Evolutionary conservation across 2,113 vertebrate genomes (phyloP).

Genomic region (Ictidomys tridecemlineatus): DNA sequence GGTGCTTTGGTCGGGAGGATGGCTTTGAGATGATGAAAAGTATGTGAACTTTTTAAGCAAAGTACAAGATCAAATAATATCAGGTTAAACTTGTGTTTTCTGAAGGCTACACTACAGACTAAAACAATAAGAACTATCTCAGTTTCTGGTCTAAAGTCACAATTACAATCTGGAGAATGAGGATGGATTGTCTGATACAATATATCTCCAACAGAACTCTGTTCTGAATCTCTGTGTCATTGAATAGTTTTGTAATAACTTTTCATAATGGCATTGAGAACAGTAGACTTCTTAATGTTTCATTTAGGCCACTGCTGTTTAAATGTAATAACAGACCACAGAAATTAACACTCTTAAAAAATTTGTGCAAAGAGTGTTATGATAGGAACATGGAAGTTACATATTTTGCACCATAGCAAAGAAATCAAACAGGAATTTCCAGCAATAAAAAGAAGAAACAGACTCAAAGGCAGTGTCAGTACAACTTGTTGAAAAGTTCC

Average conservation of each 20-base stretch:
- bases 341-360: constrained; percentile 28
- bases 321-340: neutral
- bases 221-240: neutral
- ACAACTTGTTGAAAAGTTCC: neutral
- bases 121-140: neutral
- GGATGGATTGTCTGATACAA: neutral
- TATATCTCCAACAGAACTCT: neutral
- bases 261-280: constrained; percentile 10
- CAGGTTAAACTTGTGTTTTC: constrained; percentile 12
- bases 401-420: neutral
- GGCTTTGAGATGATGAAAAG: neutral
- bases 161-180: neutral
- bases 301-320: neutral
- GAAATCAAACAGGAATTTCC: neutral
- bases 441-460: neutral
- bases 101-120: neutral
- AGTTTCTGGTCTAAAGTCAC: constrained; percentile 26
- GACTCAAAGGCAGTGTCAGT: neutral
- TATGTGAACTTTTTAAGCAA: neutral
- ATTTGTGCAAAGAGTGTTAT: neutral
- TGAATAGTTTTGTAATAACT: neutral
- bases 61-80: neutral
- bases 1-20: neutral
- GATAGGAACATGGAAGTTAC: neutral
- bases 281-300: neutral